phyloP scores from a whole-genome alignment of 1,140 invertebrate genomes.

The Grapholita molesta region DNA sequence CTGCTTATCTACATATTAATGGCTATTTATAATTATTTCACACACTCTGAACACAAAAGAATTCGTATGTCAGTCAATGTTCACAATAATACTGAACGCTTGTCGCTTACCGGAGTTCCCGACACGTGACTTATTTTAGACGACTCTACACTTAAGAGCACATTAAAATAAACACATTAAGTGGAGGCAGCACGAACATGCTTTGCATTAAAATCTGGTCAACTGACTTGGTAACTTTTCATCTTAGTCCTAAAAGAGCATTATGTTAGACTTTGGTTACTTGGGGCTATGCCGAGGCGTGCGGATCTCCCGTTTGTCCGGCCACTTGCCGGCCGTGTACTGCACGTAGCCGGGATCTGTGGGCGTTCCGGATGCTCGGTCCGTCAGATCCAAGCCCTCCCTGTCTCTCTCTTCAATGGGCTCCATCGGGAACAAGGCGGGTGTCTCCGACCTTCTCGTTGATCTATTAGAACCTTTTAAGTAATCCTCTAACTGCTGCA shows the following conservation, averaged over 20 bases:
- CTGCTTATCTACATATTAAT: constrained; percentile 23
- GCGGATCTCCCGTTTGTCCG: constrained; percentile 74
- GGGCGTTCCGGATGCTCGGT: constrained; percentile 78
- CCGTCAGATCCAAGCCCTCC: constrained; percentile 45
- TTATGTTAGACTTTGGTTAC: constrained; percentile 36
- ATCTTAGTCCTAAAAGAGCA: neutral
- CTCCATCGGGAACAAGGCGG: constrained; percentile 75
- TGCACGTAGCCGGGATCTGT: constrained; percentile 84
- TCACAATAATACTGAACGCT: constrained; percentile 16
- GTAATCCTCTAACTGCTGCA: constrained; percentile 73
- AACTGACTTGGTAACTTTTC: neutral
- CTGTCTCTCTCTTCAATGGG: constrained; percentile 66
- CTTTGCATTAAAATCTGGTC: neutral
- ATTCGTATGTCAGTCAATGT: constrained; percentile 9
- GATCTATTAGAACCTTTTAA: constrained; percentile 54
- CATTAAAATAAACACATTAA: constrained; percentile 15
- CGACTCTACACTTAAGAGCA: constrained; percentile 1
- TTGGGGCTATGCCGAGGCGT: constrained; percentile 82
- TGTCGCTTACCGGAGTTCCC: neutral
- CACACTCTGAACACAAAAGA: constrained; percentile 21
- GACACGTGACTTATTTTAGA: neutral
- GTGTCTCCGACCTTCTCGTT: constrained; percentile 50
- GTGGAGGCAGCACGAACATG: neutral
- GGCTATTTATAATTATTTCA: constrained; percentile 29
- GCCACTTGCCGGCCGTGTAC: constrained; percentile 83